These are phyloP conservation scores for Nilaparvata lugens DNA, from an alignment of 1,140 invertebrate genomes.

Conservation along the genomic window DNA sequence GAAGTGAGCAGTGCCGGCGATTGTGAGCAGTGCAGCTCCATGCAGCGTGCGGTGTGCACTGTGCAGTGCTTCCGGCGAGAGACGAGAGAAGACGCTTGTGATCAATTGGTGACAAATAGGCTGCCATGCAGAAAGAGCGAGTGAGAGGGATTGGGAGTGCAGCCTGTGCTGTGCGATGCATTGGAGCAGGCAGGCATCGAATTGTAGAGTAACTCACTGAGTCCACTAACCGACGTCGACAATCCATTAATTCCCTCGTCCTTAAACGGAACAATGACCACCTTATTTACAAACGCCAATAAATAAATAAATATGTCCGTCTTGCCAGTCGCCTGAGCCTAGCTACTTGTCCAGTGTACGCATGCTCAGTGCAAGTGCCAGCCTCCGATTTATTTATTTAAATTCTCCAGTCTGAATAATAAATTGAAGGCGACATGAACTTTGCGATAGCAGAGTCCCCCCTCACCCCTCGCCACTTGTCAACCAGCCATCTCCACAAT, in stretches of 20 bases:
- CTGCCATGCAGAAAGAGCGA: background rate
- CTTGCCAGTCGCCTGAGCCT: too few species aligned
- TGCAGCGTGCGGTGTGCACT: too few species aligned
- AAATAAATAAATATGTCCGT: conserved; percentile 3
- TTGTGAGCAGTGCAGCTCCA: background rate
- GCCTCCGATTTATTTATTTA: conserved; percentile 2
- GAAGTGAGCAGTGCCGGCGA: background rate
- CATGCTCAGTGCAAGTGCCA: background rate
- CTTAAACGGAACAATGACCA: conserved; percentile 4
- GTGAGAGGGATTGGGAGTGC: background rate
- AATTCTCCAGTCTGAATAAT: background rate
- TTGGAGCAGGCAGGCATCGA: background rate
- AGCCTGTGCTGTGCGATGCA: background rate
- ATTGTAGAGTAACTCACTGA: too few species aligned
- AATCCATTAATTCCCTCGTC: background rate
- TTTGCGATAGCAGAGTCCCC: background rate
- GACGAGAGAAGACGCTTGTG: background rate
- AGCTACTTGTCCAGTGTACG: background rate
- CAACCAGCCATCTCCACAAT: too few species aligned
- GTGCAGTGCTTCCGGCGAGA: background rate
- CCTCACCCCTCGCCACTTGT: too few species aligned
- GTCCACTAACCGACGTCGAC: too few species aligned
- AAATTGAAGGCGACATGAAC: conserved; percentile 1
- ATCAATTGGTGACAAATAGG: conserved; percentile 2
- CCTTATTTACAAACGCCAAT: conserved; percentile 1